A percentile compares a stretch with the other conserved stretches of the same genome.
phyloP scores from a whole-genome alignment of 2,888 invertebrate species.

The Pimpla rufipes region DNA sequence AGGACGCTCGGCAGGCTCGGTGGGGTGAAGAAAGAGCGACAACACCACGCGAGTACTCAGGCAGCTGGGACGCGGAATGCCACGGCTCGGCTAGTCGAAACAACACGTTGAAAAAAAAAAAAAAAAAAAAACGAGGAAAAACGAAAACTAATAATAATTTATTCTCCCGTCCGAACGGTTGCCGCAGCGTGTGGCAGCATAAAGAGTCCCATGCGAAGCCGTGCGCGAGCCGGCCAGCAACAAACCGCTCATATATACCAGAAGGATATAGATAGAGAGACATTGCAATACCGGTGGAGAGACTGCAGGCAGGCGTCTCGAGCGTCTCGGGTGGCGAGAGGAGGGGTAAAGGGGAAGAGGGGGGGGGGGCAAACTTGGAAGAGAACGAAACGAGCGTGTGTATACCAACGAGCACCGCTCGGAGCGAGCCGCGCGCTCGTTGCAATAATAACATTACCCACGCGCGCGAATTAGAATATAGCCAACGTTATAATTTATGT shows the following conservation, averaged over 20 bases:
- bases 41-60: constrained; percentile 7
- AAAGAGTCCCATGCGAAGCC: constrained; percentile 26
- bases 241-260: background rate
- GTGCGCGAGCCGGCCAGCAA: background rate
- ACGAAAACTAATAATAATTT: constrained; percentile 63
- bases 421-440: constrained; percentile 62
- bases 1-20: constrained; percentile 21
- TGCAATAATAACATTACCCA: constrained; percentile 79
- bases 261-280: constrained; percentile 18
- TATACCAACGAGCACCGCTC: too few species aligned
- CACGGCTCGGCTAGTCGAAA: constrained; percentile 38
- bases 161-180: constrained; percentile 53
- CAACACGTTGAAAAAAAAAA: constrained; percentile 47
- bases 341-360: background rate
- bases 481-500: constrained; percentile 78
- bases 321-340: constrained; percentile 6
- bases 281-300: background rate
- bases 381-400: constrained; percentile 17
- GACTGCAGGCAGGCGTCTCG: too few species aligned
- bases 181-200: constrained; percentile 53
- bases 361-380: constrained; percentile 10
- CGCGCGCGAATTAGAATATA: constrained; percentile 79
- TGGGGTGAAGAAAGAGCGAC: constrained; percentile 8
- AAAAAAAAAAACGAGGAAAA: too few species aligned
- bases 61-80: constrained; percentile 43